These are phyloP conservation scores for Bombus picipes DNA, from an alignment of 1,140 invertebrate genomes.

Conservation along the genomic window DNA sequence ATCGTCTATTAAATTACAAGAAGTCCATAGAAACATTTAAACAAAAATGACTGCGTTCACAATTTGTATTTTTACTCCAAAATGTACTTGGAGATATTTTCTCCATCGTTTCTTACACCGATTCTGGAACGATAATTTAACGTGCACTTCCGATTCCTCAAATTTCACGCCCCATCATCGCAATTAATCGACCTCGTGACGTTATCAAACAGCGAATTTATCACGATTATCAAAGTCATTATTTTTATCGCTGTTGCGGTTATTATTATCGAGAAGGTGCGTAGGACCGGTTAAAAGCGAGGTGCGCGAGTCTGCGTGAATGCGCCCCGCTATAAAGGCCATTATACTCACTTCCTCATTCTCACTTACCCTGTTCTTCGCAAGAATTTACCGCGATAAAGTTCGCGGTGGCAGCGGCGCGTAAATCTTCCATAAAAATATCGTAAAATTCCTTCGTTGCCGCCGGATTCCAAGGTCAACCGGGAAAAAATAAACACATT, in stretches of 20 bases:
- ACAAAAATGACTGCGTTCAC: no score
- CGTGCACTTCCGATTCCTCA: no score
- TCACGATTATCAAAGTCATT: conserved; percentile 21
- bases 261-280: conserved; percentile 23
- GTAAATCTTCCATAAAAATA: conserved; percentile 54
- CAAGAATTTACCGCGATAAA: conserved; percentile 62
- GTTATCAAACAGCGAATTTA: background rate
- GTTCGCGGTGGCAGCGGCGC: conserved; percentile 43
- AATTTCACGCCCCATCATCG: background rate
- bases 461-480: conserved; percentile 39
- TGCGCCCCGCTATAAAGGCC: conserved; percentile 50
- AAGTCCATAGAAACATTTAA: background rate
- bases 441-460: conserved; percentile 43
- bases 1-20: background rate
- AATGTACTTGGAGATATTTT: background rate
- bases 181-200: background rate
- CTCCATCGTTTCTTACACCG: background rate
- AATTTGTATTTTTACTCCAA: background rate
- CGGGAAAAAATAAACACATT: conserved; percentile 11
- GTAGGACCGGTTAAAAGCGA: conserved; percentile 40
- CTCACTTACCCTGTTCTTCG: conserved; percentile 54
- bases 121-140: background rate
- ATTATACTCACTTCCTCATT: conserved; percentile 64
- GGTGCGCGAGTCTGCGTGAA: conserved; percentile 1
- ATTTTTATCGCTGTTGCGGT: conserved; percentile 26